phyloP scores from a whole-genome alignment of 1,140 invertebrate species.

The Drosophila bifasciata region DNA sequence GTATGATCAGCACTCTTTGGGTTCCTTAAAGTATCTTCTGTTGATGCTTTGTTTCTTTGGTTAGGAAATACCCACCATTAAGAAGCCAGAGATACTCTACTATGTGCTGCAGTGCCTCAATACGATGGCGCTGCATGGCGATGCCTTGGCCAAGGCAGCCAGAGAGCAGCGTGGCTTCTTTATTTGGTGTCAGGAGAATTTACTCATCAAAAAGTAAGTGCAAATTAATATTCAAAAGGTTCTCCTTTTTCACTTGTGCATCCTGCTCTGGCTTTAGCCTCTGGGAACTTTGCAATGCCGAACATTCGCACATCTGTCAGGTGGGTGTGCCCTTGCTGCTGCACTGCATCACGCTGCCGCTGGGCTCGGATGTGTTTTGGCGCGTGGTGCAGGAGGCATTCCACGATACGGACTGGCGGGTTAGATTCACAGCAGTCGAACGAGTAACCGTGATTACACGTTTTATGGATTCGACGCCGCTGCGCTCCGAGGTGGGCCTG shows the following conservation, averaged over 20 bases:
- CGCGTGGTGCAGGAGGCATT: conserved; percentile 96
- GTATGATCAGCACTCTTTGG: conserved; percentile 85
- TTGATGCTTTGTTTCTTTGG: conserved; percentile 51
- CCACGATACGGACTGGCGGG: conserved; percentile 94
- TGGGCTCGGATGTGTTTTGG: conserved; percentile 97
- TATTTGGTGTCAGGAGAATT: conserved; percentile 98
- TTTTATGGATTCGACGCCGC: conserved; percentile 95
- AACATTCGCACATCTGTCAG: conserved; percentile 96
- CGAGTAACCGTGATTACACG: conserved; percentile 95
- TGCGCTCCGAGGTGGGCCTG: conserved; percentile 92
- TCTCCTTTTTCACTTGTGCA: too few species aligned
- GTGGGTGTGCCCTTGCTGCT: conserved; percentile 95
- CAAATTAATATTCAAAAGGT: too few species aligned
- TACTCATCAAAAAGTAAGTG: conserved; percentile 96
- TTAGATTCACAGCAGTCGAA: conserved; percentile 96
- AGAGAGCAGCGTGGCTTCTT: conserved; percentile 97
- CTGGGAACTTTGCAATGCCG: conserved; percentile 96
- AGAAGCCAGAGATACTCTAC: conserved; percentile 97
- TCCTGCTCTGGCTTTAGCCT: conserved; percentile 86
- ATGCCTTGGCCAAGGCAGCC: conserved; percentile 94
- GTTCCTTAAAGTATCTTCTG: background rate
- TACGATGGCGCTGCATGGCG: conserved; percentile 95
- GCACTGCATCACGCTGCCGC: conserved; percentile 96
- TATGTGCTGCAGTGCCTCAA: conserved; percentile 96
- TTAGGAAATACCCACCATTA: conserved; percentile 90